Evolutionary conservation across 2,113 vertebrate species (phyloP), one percentile per base, ranked within the genome.

Genomic region (Vulpes ferrilata): DNA sequence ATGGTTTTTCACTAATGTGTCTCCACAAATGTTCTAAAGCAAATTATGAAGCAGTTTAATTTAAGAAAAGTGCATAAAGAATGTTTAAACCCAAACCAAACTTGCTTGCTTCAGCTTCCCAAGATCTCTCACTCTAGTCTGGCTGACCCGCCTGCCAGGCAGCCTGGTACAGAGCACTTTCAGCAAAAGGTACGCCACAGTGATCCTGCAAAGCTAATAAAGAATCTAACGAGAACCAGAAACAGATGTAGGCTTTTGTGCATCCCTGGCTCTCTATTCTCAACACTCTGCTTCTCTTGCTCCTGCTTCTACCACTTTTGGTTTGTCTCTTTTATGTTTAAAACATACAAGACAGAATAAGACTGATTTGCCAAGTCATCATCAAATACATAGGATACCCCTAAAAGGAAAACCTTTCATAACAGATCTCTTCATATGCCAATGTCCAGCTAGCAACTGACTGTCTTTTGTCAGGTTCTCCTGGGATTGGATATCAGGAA

Each of bases 11-110:
- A 71, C 32, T 96, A 43, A 93, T 16, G 4, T 73, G 7, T 35
- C 88, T 43, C 30, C 43, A 95, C 43, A 80, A 84, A 88, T 17
- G 25, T 92, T 96, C 95, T 95, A 85, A 91, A 95, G 64, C 32
- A 35, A 95, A 89, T 85, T 88, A 74, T 16, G 25, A 92, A 76
- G 13, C 10, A 76, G 30, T 93, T 95, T 69, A 91, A 93, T 95
- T 93, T 62, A 91, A 93, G 59, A 71, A 81, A 80, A 93, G 76
- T 55, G 79, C n/a, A 35, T 69, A 73, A 74, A 32, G 82, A 81
- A 80, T 62, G 38, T 85, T 57, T 84, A 90, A 78, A 93, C 30
- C 65, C 53, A 88, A 90, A 88, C 62, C 30, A 76, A 48, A 74
- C 25, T 43, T 86, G 59, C 30, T 55, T 35, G 38, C 69, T 51